Evolutionary conservation across 1,140 invertebrate genomes (phyloP), one percentile per base, ranked within the genome.

Genomic region (Cryptotermes secundus): DNA sequence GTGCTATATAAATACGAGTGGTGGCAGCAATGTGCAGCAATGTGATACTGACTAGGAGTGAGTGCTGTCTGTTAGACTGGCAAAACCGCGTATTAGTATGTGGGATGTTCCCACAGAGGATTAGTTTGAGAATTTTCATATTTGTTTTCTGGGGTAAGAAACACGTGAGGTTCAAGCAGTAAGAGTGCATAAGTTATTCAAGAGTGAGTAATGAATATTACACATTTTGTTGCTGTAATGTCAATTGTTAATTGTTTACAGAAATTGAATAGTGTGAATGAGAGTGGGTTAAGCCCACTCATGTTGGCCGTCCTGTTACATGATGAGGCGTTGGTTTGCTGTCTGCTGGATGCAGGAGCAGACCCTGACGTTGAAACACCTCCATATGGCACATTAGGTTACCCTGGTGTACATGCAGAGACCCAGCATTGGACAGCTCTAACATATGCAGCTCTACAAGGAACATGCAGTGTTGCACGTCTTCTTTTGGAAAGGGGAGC

Each of bases 221-320:
- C n/a, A n/a, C n/a, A n/a, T n/a, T n/a, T n/a, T n/a, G n/a, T n/a
- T n/a, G n/a, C 0, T 49, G 19, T 12, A 14, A 49, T 49, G 45
- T 12, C 22, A 19, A 14, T 19, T 49, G 16, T 49, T 49, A 1
- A 49, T 72, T 72, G 1, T 82, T 45, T 83, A 42, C 85, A 89
- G 88, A 85, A 83, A n/a, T 86, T 93, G 65, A 96, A 97, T 87
- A 95, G 95, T 0, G 91, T 96, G 0, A 96, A 97, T 87, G 93
- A 95, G 31, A 92, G 92, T 31, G 96, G 96, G 0, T 91, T 96
- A 45, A 96, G 96, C 0, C 94, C 95, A 0, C 89, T 97, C 10
- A 97, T 97, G 96, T 89, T 96, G 45, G 94, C 96, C 0, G 94
- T 94, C 59, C 91, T 97, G 1, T 92, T 93, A 12, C 96, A 95